Conservation (phyloP, 1,140 invertebrate species). For the Drosophila pseudoobscura region DNA sequence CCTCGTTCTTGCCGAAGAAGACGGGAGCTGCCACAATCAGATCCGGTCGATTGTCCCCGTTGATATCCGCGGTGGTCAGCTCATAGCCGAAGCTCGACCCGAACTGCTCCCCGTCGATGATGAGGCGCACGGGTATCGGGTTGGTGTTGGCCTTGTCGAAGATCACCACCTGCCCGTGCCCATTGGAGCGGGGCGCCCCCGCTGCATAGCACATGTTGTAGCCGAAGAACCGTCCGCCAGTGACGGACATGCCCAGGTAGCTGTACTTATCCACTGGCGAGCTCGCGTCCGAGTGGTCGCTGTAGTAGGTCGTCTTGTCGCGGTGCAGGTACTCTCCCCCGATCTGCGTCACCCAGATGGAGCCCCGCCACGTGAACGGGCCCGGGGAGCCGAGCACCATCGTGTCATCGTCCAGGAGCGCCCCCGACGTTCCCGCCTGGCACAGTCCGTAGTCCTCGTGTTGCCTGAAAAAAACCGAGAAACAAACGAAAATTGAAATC, state of each 20-base stretch:
- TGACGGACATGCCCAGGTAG: conserved; percentile 93
- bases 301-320: conserved; percentile 91
- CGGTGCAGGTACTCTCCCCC: conserved; percentile 89
- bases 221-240: conserved; percentile 91
- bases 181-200: conserved; percentile 93
- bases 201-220: conserved; percentile 89
- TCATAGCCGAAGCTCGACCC: conserved; percentile 96
- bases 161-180: conserved; percentile 93
- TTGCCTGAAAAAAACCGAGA: conserved; percentile 39
- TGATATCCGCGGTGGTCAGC: conserved; percentile 91
- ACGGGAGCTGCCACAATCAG: conserved; percentile 96
- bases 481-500: not conserved
- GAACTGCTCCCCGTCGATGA: conserved; percentile 92
- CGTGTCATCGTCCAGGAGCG: conserved; percentile 90
- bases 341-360: conserved; percentile 91
- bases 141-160: conserved; percentile 87
- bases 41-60: conserved; percentile 94
- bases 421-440: conserved; percentile 95
- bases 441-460: conserved; percentile 96
- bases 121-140: conserved; percentile 87
- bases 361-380: conserved; percentile 94
- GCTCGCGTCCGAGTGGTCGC: conserved; percentile 87
- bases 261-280: conserved; percentile 94
- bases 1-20: conserved; percentile 91
- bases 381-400: conserved; percentile 94